phyloP scores from a whole-genome alignment of 2,113 vertebrate genomes.

The Xiphophorus couchianus region DNA sequence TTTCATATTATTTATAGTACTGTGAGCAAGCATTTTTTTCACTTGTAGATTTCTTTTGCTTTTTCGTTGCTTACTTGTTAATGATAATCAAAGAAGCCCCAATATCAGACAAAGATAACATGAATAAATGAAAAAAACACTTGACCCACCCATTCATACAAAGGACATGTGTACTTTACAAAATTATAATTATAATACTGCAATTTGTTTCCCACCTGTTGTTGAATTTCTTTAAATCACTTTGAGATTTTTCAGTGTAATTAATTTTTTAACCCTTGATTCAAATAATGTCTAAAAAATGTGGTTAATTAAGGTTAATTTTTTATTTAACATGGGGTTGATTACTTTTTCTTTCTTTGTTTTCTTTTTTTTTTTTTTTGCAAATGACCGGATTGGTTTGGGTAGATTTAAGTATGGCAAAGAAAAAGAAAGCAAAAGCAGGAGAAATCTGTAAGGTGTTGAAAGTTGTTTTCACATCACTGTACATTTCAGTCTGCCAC shows the following conservation, averaged over 20 bases:
- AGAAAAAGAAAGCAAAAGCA: not conserved
- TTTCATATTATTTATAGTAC: constrained; percentile 38
- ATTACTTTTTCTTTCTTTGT: not conserved
- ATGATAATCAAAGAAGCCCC: not conserved
- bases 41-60: not conserved
- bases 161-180: not conserved
- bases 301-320: not conserved
- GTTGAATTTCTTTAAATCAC: not conserved
- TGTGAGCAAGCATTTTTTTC: not conserved
- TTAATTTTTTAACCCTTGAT: not conserved
- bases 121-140: not conserved
- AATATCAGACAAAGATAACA: not conserved
- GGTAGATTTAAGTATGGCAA: not conserved
- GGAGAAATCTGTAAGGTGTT: not conserved
- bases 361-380: no score
- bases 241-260: no score
- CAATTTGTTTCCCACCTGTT: not conserved
- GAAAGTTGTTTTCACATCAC: not conserved
- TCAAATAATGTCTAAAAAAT: not conserved
- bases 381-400: not conserved
- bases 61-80: not conserved
- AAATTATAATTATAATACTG: not conserved
- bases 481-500: constrained; percentile 57
- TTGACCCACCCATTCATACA: no score
- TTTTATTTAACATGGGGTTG: not conserved